Evolutionary conservation across 2,113 vertebrate genomes (phyloP), one percentile per base, ranked within the genome.

Genomic region (Pelobates fuscus): DNA sequence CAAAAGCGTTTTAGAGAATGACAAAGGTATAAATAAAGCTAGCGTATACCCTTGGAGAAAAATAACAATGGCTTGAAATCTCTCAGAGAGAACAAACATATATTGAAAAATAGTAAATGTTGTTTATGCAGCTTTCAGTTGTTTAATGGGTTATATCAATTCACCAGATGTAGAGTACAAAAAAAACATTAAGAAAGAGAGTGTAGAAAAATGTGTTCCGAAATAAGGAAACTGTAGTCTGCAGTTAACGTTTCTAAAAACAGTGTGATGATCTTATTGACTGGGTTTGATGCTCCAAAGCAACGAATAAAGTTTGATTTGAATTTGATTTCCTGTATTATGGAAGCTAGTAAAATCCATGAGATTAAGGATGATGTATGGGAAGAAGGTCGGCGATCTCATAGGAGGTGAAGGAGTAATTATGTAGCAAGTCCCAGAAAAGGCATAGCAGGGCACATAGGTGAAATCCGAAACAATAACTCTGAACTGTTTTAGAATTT

Each of bases 11-110:
- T 75, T 58, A 59, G 63, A 43, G 67, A 67, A 75, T 25, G 62
- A 74, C 71, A 75, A 59, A 67, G 44, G 63, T 63, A 75, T 67
- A 75, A 75, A 75, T 75, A 75, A 67, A 75, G 52, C 24, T n/a
- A 41, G 63, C 32, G 20, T 44, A 23, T 73, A 64, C 59, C 70
- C 70, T 73, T 73, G 70, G 71, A 75, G 72, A 63, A 75, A 75
- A 58, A 66, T 32, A 75, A 75, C 63, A 59, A 60, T 46, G 37
- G 54, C 66, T 55, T 67, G 37, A 75, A 59, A 67, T 66, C 62
- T 46, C 62, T 74, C 71, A 66, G 30, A 46, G 46, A 64, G 54
- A 58, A 75, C 59, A 58, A 73, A 75, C 63, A 60, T 58, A 67
- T 46, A 46, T 46, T 67, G 32, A 67, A 49, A 67, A 67, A 75